A percentile compares a stretch with the other conserved stretches of the same genome.
Evolutionary conservation across 2,797 vertebrate species (phyloP).

Genomic region (Acrocephalus scirpaceus): DNA sequence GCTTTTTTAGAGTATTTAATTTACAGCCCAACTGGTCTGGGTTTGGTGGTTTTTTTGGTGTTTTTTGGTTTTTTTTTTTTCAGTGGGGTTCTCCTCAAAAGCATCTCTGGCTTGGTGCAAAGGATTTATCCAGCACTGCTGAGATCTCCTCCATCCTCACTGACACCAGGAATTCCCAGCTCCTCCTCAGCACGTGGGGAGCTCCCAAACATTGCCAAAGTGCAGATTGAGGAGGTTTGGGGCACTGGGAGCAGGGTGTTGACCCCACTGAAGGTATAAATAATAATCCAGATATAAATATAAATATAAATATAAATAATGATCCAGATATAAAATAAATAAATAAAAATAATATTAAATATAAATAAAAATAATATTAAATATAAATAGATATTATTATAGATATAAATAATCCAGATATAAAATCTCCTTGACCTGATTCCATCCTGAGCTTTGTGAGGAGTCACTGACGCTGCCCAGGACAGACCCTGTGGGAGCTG

Average conservation of each 20-base stretch:
- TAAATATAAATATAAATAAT: too few relatives aligned
- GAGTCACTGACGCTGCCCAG: not conserved
- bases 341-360: too few relatives aligned
- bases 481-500: accelerated
- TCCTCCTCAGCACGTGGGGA: accelerated
- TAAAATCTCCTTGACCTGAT: not conserved
- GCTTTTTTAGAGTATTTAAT: too few relatives aligned
- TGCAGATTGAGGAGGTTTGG: not conserved
- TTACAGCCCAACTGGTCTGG: too few relatives aligned
- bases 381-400: too few relatives aligned
- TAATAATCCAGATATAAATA: too few relatives aligned
- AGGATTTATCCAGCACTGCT: not conserved
- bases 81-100: not conserved
- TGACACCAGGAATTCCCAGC: not conserved
- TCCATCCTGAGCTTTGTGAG: not conserved
- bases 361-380: too few relatives aligned
- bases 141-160: not conserved
- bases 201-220: accelerated
- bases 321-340: too few relatives aligned
- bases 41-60: too few relatives aligned
- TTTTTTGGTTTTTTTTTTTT: not conserved
- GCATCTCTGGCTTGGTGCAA: not conserved
- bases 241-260: not conserved
- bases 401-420: too few relatives aligned
- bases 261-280: not conserved